Evolutionary conservation across 2,797 vertebrate genomes (phyloP), one percentile per base, ranked within the genome.

Genomic region (Sebastes cheni): DNA sequence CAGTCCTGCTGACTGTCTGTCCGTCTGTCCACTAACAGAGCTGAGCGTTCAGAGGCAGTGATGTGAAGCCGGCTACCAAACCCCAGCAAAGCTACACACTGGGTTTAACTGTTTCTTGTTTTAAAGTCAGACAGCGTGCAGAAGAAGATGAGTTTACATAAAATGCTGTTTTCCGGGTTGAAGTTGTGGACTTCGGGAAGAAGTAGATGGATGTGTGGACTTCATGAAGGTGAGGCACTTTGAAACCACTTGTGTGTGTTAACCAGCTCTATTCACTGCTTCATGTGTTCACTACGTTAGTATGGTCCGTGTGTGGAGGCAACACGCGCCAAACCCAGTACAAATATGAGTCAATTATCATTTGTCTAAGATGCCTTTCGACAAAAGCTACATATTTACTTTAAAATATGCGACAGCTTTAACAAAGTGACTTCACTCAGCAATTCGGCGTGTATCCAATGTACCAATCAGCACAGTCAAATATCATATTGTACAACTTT

Each of bases 151-250:
- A 91, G 59, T 30, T 34, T 61, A 39, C 80, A 79, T 7, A 91
- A 77, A 42, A 60, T 88, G 30, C 64, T 93, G 39, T 64, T 82
- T 39, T 70, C 85, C 16, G 56, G 77, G 46, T 10, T 88, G 23
- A 89, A 73, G 56, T 52, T 85, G 46, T 81, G 89, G 87, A 86
- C 59, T 2, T 75, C 67, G 2, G 79, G 80, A 3, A 82, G 61
- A 46, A 55, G 39, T 1, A 10, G 54, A 2, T 77, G 89, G 87
- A 82, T 23, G 1, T 22, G 29, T 46, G 71, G 67, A 10, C 72
- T 81, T 16, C 34, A 36, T 46, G 55, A 58, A 18, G 92, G 94
- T 95, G 78, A 91, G 93, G 0, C n/a, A 16, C 8, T 20, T 8
- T 14, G 14, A 20, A 6, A 27, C 20, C 13, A 42, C 39, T 14